Conservation (phyloP, 2,888 invertebrate species). For the Nymphalis polychloros region DNA sequence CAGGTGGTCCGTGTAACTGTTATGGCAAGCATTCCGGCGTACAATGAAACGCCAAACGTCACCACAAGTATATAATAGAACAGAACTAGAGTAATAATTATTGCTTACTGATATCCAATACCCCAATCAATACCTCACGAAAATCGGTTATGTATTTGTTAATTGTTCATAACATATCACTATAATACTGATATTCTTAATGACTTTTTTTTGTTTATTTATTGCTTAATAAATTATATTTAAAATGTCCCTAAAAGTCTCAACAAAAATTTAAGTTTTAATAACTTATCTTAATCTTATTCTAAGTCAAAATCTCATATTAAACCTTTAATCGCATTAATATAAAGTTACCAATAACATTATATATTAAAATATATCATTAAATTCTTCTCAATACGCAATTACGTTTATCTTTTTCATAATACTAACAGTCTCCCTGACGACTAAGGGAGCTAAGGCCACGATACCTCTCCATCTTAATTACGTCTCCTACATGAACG, state of each 20-base stretch:
- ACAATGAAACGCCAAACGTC: neutral
- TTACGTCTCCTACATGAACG: constrained; percentile 54
- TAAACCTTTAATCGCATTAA: no score
- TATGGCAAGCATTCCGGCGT: neutral
- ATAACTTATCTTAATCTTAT: no score
- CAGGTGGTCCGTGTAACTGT: constrained; percentile 6
- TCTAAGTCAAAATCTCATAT: no score
- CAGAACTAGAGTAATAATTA: neutral
- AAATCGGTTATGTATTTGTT: neutral
- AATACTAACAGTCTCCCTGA: constrained; percentile 13
- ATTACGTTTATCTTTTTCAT: neutral
- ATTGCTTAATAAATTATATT: no score
- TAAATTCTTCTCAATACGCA: neutral
- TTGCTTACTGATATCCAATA: neutral
- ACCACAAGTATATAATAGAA: neutral
- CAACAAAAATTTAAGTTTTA: no score
- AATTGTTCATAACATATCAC: no score
- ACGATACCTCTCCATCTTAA: constrained; percentile 54
- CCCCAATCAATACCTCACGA: neutral
- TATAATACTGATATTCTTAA: no score
- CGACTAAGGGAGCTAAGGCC: constrained; percentile 40
- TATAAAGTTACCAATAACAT: neutral
- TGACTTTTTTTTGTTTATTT: no score
- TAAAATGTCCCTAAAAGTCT: no score
- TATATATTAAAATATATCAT: neutral